A percentile compares a stretch with the other conserved stretches of the same genome.
These are phyloP conservation scores for Drosophila lowei DNA, from an alignment of 1,140 invertebrate species.

Conservation along the genomic window DNA sequence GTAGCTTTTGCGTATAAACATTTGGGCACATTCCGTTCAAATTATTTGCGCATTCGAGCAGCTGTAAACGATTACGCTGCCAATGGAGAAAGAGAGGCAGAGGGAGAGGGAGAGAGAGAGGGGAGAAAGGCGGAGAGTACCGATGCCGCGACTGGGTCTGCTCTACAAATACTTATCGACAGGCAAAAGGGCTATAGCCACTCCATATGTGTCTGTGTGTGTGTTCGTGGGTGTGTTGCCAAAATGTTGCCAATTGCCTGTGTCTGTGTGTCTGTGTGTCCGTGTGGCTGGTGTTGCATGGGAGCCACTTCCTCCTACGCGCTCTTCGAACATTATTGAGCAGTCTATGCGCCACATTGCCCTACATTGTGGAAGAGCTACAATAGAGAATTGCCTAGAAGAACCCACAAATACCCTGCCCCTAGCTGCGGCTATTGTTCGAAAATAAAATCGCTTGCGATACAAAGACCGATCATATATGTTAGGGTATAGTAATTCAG, in stretches of 20 bases:
- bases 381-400: background rate
- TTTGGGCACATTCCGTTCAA: constrained; percentile 75
- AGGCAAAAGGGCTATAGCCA: constrained; percentile 28
- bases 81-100: constrained; percentile 14
- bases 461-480: too few relatives aligned
- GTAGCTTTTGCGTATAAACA: constrained; percentile 62
- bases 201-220: constrained; percentile 27
- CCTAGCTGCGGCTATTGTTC: too few relatives aligned
- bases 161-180: constrained; percentile 59
- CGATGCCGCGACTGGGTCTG: constrained; percentile 39
- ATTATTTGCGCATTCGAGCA: constrained; percentile 82
- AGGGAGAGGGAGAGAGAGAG: constrained; percentile 1
- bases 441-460: too few relatives aligned
- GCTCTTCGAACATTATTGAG: constrained; percentile 67
- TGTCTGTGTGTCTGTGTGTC: constrained; percentile 34
- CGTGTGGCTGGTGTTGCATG: constrained; percentile 54
- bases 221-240: constrained; percentile 49
- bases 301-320: constrained; percentile 27
- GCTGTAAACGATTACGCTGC: constrained; percentile 80
- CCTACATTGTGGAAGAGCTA: constrained; percentile 45
- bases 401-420: background rate
- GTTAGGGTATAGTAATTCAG: too few relatives aligned
- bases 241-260: constrained; percentile 73
- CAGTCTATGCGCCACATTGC: constrained; percentile 78
- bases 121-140: background rate